A percentile compares a stretch with the other conserved stretches of the same genome.
These are phyloP conservation scores for Rhopalosiphum maidis DNA, from an alignment of 1,140 invertebrate genomes.

Conservation along the genomic window DNA sequence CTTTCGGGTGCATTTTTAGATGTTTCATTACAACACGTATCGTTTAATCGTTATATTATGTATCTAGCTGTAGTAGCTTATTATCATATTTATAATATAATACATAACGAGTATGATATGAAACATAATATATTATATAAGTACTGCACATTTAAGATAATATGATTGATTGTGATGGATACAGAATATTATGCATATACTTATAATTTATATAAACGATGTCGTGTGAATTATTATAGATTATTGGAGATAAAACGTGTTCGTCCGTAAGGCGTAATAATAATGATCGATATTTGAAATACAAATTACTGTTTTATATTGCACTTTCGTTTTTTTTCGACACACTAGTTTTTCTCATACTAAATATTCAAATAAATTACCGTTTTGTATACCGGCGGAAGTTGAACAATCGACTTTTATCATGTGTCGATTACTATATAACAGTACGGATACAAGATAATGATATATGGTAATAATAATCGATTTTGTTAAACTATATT, in stretches of 20 bases:
- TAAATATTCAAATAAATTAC: neutral
- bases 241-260: neutral
- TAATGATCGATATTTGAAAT: neutral
- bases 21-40: neutral
- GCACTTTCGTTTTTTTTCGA: slow-evolving; percentile 24
- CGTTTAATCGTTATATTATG: neutral
- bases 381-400: neutral
- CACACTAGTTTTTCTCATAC: neutral
- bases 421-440: neutral
- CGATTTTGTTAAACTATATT: neutral
- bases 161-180: neutral
- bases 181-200: neutral
- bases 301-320: neutral
- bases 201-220: neutral
- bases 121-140: neutral
- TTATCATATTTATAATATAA: neutral
- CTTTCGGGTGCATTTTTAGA: neutral
- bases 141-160: neutral
- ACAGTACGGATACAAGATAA: neutral
- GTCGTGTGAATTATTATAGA: neutral
- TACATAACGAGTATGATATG: neutral
- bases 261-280: neutral
- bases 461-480: slow-evolving; percentile 2
- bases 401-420: neutral
- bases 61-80: neutral